These are phyloP conservation scores for Drosophila busckii DNA, from an alignment of 1,140 invertebrate species.

Conservation along the genomic window DNA sequence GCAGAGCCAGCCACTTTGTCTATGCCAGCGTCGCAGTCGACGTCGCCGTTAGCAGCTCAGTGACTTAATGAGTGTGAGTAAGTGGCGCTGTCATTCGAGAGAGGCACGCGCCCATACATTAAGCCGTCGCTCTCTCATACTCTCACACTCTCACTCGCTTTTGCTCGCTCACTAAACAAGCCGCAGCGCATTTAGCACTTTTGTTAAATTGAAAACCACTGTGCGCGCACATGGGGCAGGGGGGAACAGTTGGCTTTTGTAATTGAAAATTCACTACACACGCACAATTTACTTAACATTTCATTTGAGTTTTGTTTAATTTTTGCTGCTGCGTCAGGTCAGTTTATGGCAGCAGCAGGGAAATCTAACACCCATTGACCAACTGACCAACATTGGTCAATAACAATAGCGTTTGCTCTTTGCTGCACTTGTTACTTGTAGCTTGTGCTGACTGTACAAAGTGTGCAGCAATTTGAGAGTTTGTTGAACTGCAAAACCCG, in stretches of 20 bases:
- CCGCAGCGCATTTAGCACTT: conserved; percentile 33
- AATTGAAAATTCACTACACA: conserved; percentile 34
- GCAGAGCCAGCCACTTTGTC: conserved; percentile 31
- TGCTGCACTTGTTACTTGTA: neutral
- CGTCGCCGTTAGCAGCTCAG: too few species aligned
- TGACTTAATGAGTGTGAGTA: conserved; percentile 19
- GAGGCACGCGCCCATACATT: conserved; percentile 21
- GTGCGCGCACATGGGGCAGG: neutral
- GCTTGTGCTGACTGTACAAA: conserved; percentile 18
- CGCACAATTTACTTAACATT: conserved; percentile 6
- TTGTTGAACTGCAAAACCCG: conserved; percentile 56
- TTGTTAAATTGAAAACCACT: conserved; percentile 47
- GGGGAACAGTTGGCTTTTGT: conserved; percentile 13
- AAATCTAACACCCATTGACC: conserved; percentile 48
- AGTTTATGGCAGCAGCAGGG: conserved; percentile 26
- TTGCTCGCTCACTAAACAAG: neutral
- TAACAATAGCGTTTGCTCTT: too few species aligned
- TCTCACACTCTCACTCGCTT: neutral
- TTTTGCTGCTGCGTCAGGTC: conserved; percentile 34
- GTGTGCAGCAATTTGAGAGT: conserved; percentile 49
- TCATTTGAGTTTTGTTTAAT: neutral
- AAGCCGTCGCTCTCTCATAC: neutral
- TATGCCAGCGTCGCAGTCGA: conserved; percentile 15
- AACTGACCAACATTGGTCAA: too few species aligned
- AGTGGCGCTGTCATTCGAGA: conserved; percentile 38